phyloP scores from a whole-genome alignment of 2,797 vertebrate genomes.

The Enteromius unitaeniatus region DNA sequence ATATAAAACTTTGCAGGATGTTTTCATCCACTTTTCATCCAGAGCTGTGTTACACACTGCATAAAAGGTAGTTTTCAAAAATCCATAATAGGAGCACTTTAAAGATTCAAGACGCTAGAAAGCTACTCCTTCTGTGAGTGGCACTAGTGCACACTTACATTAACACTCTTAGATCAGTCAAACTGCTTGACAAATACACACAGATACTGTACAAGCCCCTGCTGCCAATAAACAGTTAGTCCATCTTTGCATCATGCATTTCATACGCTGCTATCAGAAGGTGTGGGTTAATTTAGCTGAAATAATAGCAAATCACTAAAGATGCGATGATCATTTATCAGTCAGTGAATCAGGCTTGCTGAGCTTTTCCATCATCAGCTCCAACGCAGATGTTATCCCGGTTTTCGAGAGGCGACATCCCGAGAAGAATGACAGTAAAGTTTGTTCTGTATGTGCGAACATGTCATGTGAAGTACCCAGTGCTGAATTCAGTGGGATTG shows the following conservation, averaged over 20 bases:
- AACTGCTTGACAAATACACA: neutral
- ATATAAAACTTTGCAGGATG: too few species aligned
- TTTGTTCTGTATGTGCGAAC: conserved; percentile 23
- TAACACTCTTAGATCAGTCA: conserved; percentile 4
- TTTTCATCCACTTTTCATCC: too few species aligned
- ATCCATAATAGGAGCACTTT: neutral
- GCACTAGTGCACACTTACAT: neutral
- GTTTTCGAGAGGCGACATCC: conserved; percentile 9
- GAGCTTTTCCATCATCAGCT: conserved; percentile 26
- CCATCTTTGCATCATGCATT: neutral
- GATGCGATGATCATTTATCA: conserved; percentile 36
- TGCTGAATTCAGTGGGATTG: neutral
- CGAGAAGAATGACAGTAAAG: conserved; percentile 10
- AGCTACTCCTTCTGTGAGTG: neutral
- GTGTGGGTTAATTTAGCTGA: conserved; percentile 32
- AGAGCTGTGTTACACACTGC: too few species aligned
- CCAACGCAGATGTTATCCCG: conserved; percentile 36
- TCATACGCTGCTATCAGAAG: neutral
- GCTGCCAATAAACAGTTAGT: neutral
- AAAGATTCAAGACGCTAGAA: neutral
- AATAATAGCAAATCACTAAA: conserved; percentile 31
- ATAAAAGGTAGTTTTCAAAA: neutral
- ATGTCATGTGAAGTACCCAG: conserved; percentile 18
- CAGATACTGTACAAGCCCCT: conserved; percentile 18
- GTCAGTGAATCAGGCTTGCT: conserved; percentile 27